A percentile compares a stretch with the other conserved stretches of the same genome.
phyloP scores from a whole-genome alignment of 2,113 vertebrate genomes.

The Tapirus terrestris region DNA sequence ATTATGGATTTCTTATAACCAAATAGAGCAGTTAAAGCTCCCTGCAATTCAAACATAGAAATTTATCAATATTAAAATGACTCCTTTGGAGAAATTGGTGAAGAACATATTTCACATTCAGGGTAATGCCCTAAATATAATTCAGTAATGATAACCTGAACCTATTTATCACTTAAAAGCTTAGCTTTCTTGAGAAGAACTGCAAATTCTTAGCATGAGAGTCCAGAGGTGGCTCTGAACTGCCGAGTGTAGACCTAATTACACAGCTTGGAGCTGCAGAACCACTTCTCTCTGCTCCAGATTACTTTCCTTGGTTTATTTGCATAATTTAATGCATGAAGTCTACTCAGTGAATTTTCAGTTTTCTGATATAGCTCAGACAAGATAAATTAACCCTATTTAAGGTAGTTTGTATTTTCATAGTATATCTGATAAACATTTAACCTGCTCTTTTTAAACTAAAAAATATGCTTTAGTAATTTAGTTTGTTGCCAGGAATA shows the following conservation, averaged over 20 bases:
- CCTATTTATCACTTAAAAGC: constrained; percentile 82
- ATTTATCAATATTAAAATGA: constrained; percentile 58
- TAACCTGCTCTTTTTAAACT: constrained; percentile 22
- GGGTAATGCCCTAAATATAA: constrained; percentile 54
- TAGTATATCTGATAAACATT: constrained; percentile 45
- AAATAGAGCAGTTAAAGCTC: constrained; percentile 31
- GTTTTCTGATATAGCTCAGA: constrained; percentile 76
- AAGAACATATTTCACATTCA: constrained; percentile 55
- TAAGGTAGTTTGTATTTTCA: constrained; percentile 70
- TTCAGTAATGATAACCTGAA: constrained; percentile 68
- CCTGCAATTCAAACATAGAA: not conserved
- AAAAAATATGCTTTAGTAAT: constrained; percentile 22
- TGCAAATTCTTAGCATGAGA: constrained; percentile 74
- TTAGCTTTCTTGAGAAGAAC: constrained; percentile 80
- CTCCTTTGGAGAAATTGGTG: not conserved
- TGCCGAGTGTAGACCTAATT: constrained; percentile 86
- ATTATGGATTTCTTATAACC: constrained; percentile 11
- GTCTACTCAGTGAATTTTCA: constrained; percentile 81
- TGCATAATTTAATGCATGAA: constrained; percentile 86
- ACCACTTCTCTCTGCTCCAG: constrained; percentile 82
- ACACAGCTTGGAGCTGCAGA: constrained; percentile 85
- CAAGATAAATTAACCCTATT: constrained; percentile 83
- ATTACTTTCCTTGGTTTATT: constrained; percentile 85
- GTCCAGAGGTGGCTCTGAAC: constrained; percentile 84
- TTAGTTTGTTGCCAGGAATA: not conserved